These are phyloP conservation scores for Axis porcinus DNA, from an alignment of 2,113 vertebrate genomes.

Conservation along the genomic window DNA sequence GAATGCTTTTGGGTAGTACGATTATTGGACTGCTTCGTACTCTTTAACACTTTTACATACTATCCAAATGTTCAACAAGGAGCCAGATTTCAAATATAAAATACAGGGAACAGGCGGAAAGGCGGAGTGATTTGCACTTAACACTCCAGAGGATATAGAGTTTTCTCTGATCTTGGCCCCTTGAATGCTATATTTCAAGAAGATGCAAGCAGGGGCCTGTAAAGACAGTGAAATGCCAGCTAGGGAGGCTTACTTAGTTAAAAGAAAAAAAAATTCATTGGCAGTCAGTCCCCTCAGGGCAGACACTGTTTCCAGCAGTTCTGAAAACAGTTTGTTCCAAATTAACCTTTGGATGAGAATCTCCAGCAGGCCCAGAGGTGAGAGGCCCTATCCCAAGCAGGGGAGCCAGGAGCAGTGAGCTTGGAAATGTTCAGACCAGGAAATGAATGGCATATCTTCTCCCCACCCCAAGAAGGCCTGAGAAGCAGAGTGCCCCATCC, in stretches of 20 bases:
- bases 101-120: neutral
- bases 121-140: neutral
- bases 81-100: neutral
- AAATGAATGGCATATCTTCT: neutral
- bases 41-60: neutral
- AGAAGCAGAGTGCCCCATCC: neutral
- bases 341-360: constrained; percentile 36
- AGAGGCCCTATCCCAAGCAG: neutral
- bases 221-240: neutral
- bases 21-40: neutral
- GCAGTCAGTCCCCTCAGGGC: constrained; percentile 44
- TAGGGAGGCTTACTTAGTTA: neutral
- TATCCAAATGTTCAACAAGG: neutral
- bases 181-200: neutral
- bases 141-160: neutral
- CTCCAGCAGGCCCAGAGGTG: neutral
- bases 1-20: neutral
- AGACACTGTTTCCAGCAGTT: constrained; percentile 50
- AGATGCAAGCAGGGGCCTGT: neutral
- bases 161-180: neutral
- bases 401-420: neutral
- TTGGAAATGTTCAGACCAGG: neutral
- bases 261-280: constrained; percentile 29
- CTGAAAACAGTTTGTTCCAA: constrained; percentile 56
- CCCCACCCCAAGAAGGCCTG: neutral